Conservation (phyloP, 2,113 vertebrate genomes). For the Hyaena hyaena region DNA sequence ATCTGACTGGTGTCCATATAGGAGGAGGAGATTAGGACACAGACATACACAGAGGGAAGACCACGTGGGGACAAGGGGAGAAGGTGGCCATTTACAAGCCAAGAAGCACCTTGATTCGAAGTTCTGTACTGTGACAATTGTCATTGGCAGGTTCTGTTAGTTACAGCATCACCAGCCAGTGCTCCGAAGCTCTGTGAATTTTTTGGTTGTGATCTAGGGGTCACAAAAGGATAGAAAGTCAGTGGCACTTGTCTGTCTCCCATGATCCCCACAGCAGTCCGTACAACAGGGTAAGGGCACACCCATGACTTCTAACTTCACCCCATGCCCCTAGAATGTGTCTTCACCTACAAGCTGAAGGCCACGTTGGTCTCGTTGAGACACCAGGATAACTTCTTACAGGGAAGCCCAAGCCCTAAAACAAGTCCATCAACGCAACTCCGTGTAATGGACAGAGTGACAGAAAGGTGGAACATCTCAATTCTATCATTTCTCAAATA, state of each 20-base stretch:
- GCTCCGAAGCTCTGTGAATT: background rate
- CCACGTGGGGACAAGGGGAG: background rate
- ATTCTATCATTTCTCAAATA: background rate
- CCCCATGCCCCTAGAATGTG: background rate
- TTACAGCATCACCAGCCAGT: background rate
- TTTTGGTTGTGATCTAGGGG: background rate
- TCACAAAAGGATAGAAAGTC: background rate
- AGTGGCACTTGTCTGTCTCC: background rate
- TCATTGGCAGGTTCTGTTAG: background rate
- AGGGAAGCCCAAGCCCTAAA: background rate
- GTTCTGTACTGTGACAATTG: background rate
- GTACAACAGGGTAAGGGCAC: background rate
- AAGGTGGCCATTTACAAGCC: background rate
- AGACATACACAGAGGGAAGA: background rate
- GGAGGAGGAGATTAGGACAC: background rate
- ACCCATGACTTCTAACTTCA: background rate
- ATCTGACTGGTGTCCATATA: background rate
- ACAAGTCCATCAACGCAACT: background rate
- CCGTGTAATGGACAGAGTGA: background rate
- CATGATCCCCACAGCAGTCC: background rate
- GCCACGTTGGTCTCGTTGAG: background rate
- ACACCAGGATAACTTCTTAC: background rate
- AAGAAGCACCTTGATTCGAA: background rate
- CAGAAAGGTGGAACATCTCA: background rate
- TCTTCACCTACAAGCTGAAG: background rate